These are phyloP conservation scores for Melinopterus prodromus DNA, from an alignment of 2,888 invertebrate genomes.

Conservation along the genomic window DNA sequence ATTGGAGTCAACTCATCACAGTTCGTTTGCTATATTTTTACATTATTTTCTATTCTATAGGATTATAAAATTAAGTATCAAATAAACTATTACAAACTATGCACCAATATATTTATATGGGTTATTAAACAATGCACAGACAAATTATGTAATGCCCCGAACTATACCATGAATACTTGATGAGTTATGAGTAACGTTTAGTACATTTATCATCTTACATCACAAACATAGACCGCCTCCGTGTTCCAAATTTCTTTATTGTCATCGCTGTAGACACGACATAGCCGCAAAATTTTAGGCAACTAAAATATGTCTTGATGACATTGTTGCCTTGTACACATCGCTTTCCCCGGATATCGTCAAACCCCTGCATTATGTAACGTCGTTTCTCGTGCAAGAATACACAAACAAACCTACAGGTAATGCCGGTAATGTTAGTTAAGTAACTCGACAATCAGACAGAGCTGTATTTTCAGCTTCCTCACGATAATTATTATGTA, in stretches of 20 bases:
- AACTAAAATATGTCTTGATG: not conserved
- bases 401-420: not conserved
- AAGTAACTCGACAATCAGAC: not conserved
- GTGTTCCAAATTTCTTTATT: not conserved
- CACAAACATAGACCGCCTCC: not conserved
- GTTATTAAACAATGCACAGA: not conserved
- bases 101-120: not conserved
- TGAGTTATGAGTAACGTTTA: not conserved
- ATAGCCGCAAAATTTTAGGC: not conserved
- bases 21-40: too few species aligned
- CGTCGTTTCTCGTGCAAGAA: not conserved
- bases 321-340: slow-evolving; percentile 4
- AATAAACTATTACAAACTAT: too few species aligned
- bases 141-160: not conserved
- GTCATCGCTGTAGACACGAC: not conserved
- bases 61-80: too few species aligned
- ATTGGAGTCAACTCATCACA: too few species aligned
- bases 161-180: not conserved
- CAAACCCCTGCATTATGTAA: not conserved
- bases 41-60: too few species aligned
- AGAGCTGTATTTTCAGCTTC: not conserved
- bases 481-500: not conserved
- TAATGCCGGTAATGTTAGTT: not conserved
- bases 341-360: not conserved
- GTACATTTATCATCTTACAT: not conserved